Evolutionary conservation across 2,797 vertebrate species (phyloP).

Genomic region (Periophthalmus magnuspinnatus): DNA sequence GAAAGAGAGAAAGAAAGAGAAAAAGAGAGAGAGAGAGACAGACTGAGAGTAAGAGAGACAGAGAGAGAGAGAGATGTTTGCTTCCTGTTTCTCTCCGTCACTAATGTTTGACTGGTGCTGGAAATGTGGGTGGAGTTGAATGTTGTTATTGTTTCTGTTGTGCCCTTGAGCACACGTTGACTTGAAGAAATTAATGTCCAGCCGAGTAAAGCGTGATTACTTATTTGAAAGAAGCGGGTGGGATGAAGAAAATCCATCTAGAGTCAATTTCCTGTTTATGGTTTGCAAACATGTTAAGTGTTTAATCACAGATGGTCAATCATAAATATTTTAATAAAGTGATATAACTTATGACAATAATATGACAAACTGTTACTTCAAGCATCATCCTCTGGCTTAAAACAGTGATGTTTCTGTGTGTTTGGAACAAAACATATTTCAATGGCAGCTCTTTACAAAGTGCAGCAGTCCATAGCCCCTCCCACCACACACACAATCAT

Average conservation of each 20-base stretch:
- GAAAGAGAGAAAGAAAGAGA: no score
- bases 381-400: slow-evolving; percentile 8
- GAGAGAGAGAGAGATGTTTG: neutral
- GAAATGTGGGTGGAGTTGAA: slow-evolving; percentile 62
- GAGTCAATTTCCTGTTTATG: slow-evolving; percentile 22
- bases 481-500: slow-evolving; percentile 30
- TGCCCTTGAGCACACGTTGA: slow-evolving; percentile 66
- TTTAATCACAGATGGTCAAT: neutral
- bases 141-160: slow-evolving; percentile 45
- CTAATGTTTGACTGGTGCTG: slow-evolving; percentile 58
- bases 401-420: neutral
- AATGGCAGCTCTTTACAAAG: slow-evolving; percentile 20
- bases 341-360: no score
- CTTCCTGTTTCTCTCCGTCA: slow-evolving; percentile 38
- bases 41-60: slow-evolving; percentile 13
- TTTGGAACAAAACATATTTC: slow-evolving; percentile 22
- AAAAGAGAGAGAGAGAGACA: no score
- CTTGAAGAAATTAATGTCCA: slow-evolving; percentile 57
- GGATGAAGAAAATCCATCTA: slow-evolving; percentile 6
- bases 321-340: neutral
- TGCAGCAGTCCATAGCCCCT: slow-evolving; percentile 34
- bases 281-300: neutral
- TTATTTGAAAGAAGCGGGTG: slow-evolving; percentile 15
- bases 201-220: slow-evolving; percentile 46
- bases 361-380: neutral